Conservation (phyloP, 2,888 invertebrate genomes). For the Halictus ligatus region DNA sequence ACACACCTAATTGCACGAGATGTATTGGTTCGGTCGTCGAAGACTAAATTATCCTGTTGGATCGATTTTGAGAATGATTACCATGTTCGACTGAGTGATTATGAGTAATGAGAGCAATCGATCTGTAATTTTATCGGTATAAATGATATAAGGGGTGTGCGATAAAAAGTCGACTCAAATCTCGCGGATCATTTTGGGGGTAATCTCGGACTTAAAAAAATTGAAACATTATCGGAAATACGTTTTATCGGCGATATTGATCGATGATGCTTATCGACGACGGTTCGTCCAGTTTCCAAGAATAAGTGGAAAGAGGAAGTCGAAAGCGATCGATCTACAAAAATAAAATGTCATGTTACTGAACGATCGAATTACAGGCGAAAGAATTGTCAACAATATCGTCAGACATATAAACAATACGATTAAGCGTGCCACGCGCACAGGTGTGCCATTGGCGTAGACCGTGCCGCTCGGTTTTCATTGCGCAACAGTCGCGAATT, state of each 20-base stretch:
- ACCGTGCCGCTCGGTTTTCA: slow-evolving; percentile 25
- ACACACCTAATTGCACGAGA: too few relatives aligned
- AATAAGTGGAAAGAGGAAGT: not conserved
- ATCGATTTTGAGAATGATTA: too few relatives aligned
- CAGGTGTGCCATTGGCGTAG: slow-evolving; percentile 26
- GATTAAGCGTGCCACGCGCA: not conserved
- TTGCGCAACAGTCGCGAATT: slow-evolving; percentile 40
- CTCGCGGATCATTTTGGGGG: not conserved
- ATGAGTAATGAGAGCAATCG: too few relatives aligned
- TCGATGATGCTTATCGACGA: not conserved
- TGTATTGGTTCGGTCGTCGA: too few relatives aligned
- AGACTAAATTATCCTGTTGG: too few relatives aligned
- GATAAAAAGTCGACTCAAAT: not conserved
- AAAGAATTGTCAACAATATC: not conserved
- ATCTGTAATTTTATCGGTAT: not conserved
- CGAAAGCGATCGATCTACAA: not conserved
- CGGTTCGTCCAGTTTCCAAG: not conserved
- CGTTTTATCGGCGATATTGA: not conserved
- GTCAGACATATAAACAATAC: not conserved
- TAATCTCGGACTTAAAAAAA: not conserved
- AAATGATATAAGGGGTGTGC: not conserved
- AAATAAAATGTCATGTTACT: not conserved
- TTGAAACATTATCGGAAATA: not conserved
- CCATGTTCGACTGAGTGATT: too few relatives aligned
- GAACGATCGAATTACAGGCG: not conserved